Conservation (phyloP, 2,888 invertebrate species). For the Alitta virens region DNA sequence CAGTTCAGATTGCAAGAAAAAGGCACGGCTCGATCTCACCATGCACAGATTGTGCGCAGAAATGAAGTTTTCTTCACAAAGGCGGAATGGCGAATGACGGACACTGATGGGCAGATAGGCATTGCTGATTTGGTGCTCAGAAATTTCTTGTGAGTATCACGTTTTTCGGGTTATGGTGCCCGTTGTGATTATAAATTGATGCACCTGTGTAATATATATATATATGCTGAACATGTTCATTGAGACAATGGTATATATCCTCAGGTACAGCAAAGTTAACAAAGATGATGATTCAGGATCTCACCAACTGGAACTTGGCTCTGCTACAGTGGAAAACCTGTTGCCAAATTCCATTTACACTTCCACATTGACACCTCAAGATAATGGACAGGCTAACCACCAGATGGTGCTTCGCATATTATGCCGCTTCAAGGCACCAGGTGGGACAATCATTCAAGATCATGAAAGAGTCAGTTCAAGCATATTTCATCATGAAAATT, state of each 20-base stretch:
- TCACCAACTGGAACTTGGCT: conserved; percentile 92
- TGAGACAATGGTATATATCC: background rate
- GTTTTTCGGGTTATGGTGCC: too few species aligned
- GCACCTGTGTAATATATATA: background rate
- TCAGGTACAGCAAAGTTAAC: conserved; percentile 89
- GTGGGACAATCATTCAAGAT: conserved; percentile 14
- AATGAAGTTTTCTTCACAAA: conserved; percentile 98
- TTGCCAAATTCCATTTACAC: conserved; percentile 91
- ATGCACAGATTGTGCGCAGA: conserved; percentile 64
- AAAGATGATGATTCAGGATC: conserved; percentile 96
- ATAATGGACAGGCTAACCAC: conserved; percentile 76
- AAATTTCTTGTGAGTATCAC: conserved; percentile 77
- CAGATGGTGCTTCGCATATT: conserved; percentile 90
- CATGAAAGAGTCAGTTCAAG: too few species aligned
- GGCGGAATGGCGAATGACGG: conserved; percentile 96
- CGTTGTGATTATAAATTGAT: background rate
- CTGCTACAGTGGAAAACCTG: conserved; percentile 90
- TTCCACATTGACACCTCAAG: conserved; percentile 31
- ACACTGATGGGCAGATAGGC: conserved; percentile 95
- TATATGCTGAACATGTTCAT: background rate
- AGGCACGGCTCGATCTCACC: conserved; percentile 20
- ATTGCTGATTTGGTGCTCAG: conserved; percentile 93
- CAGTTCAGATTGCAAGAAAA: conserved; percentile 43
- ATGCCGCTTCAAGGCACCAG: conserved; percentile 71
- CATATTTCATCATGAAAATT: background rate